Evolutionary conservation across 2,113 vertebrate genomes (phyloP).

Genomic region (Gila orcuttii): DNA sequence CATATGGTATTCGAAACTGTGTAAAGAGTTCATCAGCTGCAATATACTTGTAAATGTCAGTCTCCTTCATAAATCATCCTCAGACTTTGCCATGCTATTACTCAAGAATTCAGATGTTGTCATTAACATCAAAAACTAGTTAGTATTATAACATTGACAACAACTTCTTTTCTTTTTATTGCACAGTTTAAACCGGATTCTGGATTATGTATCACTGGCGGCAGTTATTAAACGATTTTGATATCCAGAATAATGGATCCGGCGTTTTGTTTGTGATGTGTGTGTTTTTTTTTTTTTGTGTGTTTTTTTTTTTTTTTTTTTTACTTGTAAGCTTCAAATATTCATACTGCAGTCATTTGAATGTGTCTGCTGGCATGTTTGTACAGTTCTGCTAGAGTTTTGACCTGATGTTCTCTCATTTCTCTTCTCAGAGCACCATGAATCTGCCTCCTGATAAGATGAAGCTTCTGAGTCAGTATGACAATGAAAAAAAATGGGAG

Average conservation of each 20-base stretch:
- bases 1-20: neutral
- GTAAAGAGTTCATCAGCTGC: neutral
- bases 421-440: slow-evolving; percentile 85
- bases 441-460: slow-evolving; percentile 95
- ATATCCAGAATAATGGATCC: neutral
- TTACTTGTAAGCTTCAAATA: neutral
- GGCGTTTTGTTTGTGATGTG: neutral
- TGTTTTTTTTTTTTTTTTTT: fast-evolving
- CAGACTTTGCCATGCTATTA: neutral
- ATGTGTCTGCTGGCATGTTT: neutral
- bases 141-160: neutral
- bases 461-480: slow-evolving; percentile 88
- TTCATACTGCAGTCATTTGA: neutral
- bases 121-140: neutral
- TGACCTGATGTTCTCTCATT: slow-evolving; percentile 21
- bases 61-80: neutral
- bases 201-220: neutral
- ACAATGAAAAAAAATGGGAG: slow-evolving; percentile 98
- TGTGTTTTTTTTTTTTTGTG: too few species aligned
- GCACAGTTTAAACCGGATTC: neutral
- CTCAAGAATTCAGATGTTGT: neutral
- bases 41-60: neutral
- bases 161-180: neutral
- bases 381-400: neutral
- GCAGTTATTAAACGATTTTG: neutral